A percentile compares a stretch with the other conserved stretches of the same genome.
Conservation (phyloP, 2,113 vertebrate species). For the Brevimyrus niger region DNA sequence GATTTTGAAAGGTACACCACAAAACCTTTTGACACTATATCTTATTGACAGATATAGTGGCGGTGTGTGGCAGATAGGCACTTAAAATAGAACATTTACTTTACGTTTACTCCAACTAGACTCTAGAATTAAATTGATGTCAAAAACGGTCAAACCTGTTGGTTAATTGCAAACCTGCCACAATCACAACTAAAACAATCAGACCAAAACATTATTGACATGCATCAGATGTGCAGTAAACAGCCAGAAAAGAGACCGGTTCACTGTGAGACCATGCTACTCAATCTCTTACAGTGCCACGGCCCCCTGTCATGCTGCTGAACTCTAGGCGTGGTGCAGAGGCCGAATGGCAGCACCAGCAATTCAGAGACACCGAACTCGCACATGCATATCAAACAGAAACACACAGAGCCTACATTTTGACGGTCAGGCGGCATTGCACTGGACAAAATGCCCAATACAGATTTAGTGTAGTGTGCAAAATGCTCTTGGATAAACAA, state of each 20-base stretch:
- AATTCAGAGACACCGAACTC: slow-evolving; percentile 9
- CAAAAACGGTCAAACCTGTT: not conserved
- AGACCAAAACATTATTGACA: not conserved
- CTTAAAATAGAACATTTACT: not conserved
- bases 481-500: not conserved
- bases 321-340: not conserved
- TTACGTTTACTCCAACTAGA: not conserved
- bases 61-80: not conserved
- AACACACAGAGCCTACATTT: not conserved
- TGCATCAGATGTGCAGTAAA: slow-evolving; percentile 29
- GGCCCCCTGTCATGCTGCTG: slow-evolving; percentile 83
- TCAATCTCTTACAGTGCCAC: slow-evolving; percentile 99
- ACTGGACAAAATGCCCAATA: not conserved
- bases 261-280: slow-evolving; percentile 96
- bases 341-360: not conserved
- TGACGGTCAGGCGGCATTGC: not conserved
- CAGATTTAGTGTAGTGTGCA: not conserved
- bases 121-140: not conserved
- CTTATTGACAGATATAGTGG: not conserved
- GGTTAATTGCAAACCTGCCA: not conserved
- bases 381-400: not conserved
- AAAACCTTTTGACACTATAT: not conserved
- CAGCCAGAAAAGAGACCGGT: slow-evolving; percentile 97
- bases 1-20: not conserved
- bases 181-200: not conserved